Conservation (phyloP, 1,140 invertebrate species). For the Listronotus bonariensis region DNA sequence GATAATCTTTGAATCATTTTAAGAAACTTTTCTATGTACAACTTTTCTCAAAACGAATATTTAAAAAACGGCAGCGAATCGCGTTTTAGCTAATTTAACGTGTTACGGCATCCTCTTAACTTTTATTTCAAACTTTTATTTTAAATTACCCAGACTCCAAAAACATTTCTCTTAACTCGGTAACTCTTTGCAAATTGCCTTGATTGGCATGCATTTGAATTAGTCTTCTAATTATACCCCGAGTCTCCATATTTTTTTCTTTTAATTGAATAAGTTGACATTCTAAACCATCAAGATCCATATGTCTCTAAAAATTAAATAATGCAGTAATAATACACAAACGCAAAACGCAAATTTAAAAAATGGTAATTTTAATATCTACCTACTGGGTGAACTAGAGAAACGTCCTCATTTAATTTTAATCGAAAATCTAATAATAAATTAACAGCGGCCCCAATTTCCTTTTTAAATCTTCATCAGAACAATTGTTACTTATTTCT, state of each 20-base stretch:
- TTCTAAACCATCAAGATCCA: conserved; percentile 60
- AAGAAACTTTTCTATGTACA: no score
- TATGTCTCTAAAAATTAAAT: conserved; percentile 56
- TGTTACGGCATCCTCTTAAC: no score
- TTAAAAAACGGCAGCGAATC: no score
- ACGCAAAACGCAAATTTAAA: no score
- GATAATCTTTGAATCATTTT: no score
- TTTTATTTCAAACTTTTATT: no score
- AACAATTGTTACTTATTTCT: conserved; percentile 19
- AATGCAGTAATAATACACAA: not conserved
- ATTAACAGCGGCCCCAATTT: conserved; percentile 29
- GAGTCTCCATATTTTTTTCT: conserved; percentile 61
- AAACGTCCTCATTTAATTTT: conserved; percentile 42
- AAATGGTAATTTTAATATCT: not conserved
- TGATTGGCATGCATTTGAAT: conserved; percentile 58
- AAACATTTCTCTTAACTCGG: conserved; percentile 57
- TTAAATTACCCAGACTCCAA: conserved; percentile 53
- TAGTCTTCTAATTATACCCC: conserved; percentile 61
- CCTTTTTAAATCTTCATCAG: conserved; percentile 23
- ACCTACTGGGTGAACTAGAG: conserved; percentile 59
- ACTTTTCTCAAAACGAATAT: no score
- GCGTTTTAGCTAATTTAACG: no score
- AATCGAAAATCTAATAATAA: conserved; percentile 33
- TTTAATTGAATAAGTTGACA: conserved; percentile 61
- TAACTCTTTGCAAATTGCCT: conserved; percentile 57